A percentile compares a stretch with the other conserved stretches of the same genome.
Evolutionary conservation across 2,888 invertebrate genomes (phyloP).

Genomic region (Elysia crispata): DNA sequence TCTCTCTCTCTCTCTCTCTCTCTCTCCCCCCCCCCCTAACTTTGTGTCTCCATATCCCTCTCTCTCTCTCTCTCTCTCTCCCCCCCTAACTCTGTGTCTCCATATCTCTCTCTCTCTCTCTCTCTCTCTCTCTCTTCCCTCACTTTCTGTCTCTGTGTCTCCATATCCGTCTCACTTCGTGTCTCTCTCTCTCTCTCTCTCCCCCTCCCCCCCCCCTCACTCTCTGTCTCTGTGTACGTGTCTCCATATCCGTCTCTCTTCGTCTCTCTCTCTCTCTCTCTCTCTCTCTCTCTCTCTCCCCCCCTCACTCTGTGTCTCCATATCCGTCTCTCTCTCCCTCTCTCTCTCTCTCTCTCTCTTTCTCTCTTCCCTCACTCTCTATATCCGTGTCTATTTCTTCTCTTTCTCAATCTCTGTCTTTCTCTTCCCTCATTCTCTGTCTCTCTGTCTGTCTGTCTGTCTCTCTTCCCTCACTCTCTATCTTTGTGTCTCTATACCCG

Average conservation of each 20-base stretch:
- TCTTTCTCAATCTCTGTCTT: conserved; percentile 18
- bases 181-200: not conserved
- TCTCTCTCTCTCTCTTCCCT: conserved; percentile 10
- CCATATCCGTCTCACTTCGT: not conserved
- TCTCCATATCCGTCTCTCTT: not conserved
- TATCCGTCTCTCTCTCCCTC: not conserved
- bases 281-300: conserved; percentile 18
- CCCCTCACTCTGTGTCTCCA: conserved; percentile 9
- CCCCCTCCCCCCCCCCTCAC: no score
- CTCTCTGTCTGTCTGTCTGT: no score
- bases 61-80: not conserved
- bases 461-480: no score
- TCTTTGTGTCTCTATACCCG: no score
- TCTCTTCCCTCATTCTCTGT: conserved; percentile 5
- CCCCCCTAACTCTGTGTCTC: not conserved
- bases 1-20: conserved; percentile 30
- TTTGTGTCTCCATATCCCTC: not conserved
- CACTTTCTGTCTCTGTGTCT: not conserved
- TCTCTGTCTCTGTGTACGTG: not conserved
- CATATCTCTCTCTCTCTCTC: not conserved
- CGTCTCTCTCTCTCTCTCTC: conserved; percentile 13
- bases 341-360: conserved; percentile 17
- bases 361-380: conserved; percentile 14
- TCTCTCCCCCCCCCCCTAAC: conserved; percentile 13
- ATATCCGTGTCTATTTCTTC: no score